phyloP scores from a whole-genome alignment of 2,888 invertebrate genomes.

The Argyresthia albistria region DNA sequence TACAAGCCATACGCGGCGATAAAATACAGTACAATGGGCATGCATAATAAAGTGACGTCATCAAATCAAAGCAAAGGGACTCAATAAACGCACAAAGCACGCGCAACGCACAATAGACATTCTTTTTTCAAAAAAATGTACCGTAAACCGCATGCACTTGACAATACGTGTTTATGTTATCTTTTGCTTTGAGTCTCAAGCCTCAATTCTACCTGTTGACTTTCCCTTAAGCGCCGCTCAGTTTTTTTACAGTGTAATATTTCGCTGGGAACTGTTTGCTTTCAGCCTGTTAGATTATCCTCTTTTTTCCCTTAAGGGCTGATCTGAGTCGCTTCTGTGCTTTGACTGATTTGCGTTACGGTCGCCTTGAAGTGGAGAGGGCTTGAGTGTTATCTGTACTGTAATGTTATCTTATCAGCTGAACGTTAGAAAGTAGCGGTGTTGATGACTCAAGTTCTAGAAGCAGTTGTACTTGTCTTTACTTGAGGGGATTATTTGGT shows the following conservation, averaged over 20 bases:
- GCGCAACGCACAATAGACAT: conserved; percentile 18
- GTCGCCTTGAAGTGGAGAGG: background rate
- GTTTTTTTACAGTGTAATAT: conserved; percentile 41
- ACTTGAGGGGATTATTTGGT: background rate
- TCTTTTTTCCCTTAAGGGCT: conserved; percentile 28
- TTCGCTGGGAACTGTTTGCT: conserved; percentile 36
- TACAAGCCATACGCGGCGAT: background rate
- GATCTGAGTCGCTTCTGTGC: conserved; percentile 5
- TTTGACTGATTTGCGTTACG: conserved; percentile 1
- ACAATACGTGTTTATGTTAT: conserved; percentile 31
- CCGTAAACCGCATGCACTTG: conserved; percentile 40
- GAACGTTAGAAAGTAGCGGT: conserved; percentile 48
- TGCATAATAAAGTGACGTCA: conserved; percentile 8
- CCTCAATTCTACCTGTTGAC: conserved; percentile 46
- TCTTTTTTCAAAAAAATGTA: conserved; percentile 24
- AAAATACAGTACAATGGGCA: background rate
- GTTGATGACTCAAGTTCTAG: conserved; percentile 32
- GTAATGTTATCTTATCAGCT: conserved; percentile 42
- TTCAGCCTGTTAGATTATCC: conserved; percentile 42
- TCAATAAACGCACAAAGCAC: background rate
- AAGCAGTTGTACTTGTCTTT: background rate
- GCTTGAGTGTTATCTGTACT: conserved; percentile 8
- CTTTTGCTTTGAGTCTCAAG: conserved; percentile 8
- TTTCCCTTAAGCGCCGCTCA: conserved; percentile 41
- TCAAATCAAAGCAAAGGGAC: conserved; percentile 7